These are phyloP conservation scores for Labeo catla DNA, from an alignment of 2,113 vertebrate species.

Conservation along the genomic window DNA sequence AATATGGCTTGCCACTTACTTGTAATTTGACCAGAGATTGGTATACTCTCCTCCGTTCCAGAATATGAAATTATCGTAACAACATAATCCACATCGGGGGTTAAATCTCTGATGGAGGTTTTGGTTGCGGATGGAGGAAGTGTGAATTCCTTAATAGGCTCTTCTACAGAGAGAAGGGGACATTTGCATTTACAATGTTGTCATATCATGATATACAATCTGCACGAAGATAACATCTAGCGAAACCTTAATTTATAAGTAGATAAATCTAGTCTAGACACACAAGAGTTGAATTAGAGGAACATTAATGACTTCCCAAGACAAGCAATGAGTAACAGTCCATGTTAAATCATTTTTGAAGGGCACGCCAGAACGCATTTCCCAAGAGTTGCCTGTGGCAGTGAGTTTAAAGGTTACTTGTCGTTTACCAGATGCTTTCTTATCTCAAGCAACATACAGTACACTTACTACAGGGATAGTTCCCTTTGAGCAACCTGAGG, in stretches of 20 bases:
- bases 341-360: conserved; percentile 19
- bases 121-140: conserved; percentile 83
- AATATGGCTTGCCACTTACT: conserved; percentile 78
- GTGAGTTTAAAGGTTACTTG: conserved; percentile 51
- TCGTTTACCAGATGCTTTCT: conserved; percentile 49
- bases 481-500: background rate
- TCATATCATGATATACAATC: conserved; percentile 12
- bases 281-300: conserved; percentile 10
- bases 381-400: conserved; percentile 30
- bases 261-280: conserved; percentile 34
- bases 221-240: conserved; percentile 3
- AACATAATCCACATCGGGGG: conserved; percentile 83
- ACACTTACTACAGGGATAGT: background rate
- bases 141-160: conserved; percentile 84
- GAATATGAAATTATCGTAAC: conserved; percentile 85
- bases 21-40: conserved; percentile 90
- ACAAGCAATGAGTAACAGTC: conserved; percentile 16
- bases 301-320: conserved; percentile 32
- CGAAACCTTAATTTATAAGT: background rate
- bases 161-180: conserved; percentile 76
- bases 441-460: background rate
- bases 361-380: conserved; percentile 19
- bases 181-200: conserved; percentile 40
- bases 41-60: conserved; percentile 85
- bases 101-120: conserved; percentile 86